A percentile compares a stretch with the other conserved stretches of the same genome.
These are phyloP conservation scores for Heterodera schachtii DNA, from an alignment of 1,140 invertebrate genomes.

Conservation along the genomic window DNA sequence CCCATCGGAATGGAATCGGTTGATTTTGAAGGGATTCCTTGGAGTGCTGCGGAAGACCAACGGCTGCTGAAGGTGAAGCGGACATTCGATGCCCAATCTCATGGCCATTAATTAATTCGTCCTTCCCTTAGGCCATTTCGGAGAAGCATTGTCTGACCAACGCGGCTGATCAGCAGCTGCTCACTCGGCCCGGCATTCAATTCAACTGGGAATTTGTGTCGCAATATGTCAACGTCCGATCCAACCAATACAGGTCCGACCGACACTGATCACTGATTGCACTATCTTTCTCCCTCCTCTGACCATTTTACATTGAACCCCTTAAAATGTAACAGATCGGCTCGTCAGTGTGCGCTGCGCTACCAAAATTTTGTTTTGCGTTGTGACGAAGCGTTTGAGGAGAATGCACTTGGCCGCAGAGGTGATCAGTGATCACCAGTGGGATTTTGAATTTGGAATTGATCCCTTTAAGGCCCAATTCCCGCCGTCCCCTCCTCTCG, in stretches of 20 bases:
- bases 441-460: not conserved
- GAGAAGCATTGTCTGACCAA: slow-evolving; percentile 5
- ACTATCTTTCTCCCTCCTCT: no score
- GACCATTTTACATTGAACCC: no score
- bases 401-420: not conserved
- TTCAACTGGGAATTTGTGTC: slow-evolving; percentile 46
- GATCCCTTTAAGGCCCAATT: not conserved
- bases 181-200: slow-evolving; percentile 12
- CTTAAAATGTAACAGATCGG: slow-evolving; percentile 17
- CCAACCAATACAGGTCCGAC: slow-evolving; percentile 25
- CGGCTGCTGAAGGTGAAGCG: slow-evolving; percentile 32
- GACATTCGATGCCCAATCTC: not conserved
- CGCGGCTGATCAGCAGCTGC: not conserved
- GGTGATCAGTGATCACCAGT: not conserved
- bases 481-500: not conserved
- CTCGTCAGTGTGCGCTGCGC: slow-evolving; percentile 35
- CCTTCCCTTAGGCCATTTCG: not conserved
- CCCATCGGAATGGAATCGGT: slow-evolving; percentile 3
- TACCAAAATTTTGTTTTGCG: slow-evolving; percentile 29
- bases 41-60: slow-evolving; percentile 34
- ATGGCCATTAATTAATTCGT: not conserved
- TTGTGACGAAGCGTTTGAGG: slow-evolving; percentile 26
- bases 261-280: no score
- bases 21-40: slow-evolving; percentile 35
- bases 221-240: slow-evolving; percentile 29